Base-by-base conservation (phyloP, 30 jellyfish, hydroid and myxozoan species). In the Nemopilema nomurai region DNA sequence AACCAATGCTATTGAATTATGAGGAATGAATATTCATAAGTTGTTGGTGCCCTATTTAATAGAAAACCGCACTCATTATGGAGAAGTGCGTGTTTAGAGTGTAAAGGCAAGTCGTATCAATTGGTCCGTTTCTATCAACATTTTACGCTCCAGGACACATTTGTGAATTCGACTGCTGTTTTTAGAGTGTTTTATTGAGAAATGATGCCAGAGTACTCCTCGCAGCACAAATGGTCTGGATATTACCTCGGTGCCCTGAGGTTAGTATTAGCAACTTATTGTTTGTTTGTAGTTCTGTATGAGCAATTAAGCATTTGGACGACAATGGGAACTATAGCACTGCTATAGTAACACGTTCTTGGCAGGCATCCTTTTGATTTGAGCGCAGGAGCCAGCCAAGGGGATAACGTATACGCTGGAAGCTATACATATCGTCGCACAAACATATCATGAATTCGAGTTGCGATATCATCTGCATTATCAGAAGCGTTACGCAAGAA, bases 191-290 rank as follows among this genome's bases (percentile, higher is more conserved):
- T 26, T 41, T 31, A 62, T 52, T 25, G 85, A 87, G 90, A 26
- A 19, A 87, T 87, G 96, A 90, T 90, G 97, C 97, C 93, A 49
- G 97, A 90, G 81, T 90, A 69, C 75, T 69, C 97, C 52, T 71
- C 94, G 77, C 94, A 82, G 67, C 90, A 82, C 90, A 90, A 90
- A 67, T 90, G 97, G 97, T 85, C 90, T 1, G 97, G 97, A 28
- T 90, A 90, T 52, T 83, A 90, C 80, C 84, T 76, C 24, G 86
- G 89, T 32, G 86, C 94, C 62, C 64, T 79, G 57, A 29, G 97
- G 97, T 90, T 32, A 16, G 96, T 87, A 62, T 80, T 33, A 21
- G 31, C 23, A 4, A 22, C 16, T 69, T 13, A 23, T 82, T 70
- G 79, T 67, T 82, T 71, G 79, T 70, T 29, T 57, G 20, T 32